Conservation (phyloP, 2,888 invertebrate genomes). For the Campaea margaritaria region DNA sequence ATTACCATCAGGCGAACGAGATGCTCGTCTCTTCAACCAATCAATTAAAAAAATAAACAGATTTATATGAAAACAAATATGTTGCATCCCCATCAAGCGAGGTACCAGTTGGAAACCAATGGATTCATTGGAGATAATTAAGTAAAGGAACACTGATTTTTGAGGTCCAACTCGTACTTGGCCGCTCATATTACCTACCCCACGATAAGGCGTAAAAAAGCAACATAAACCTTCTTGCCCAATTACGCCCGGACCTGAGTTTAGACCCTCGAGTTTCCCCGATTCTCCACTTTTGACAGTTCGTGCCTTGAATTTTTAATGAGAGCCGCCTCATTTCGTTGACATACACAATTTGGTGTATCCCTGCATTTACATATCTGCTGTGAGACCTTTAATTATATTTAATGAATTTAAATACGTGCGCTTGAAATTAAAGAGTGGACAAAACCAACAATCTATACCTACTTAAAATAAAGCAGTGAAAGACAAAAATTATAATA, state of each 20-base stretch:
- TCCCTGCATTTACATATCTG: slow-evolving; percentile 17
- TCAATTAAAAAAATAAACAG: too few species aligned
- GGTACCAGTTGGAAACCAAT: too few species aligned
- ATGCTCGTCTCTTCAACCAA: too few species aligned
- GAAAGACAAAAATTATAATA: too few species aligned
- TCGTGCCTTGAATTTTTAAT: slow-evolving; percentile 46
- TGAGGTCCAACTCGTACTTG: neutral
- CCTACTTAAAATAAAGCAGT: too few species aligned
- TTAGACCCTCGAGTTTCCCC: slow-evolving; percentile 37
- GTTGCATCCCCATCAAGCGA: too few species aligned
- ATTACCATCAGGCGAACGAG: too few species aligned
- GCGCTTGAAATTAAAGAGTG: too few species aligned
- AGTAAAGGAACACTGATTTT: neutral
- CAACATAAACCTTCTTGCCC: slow-evolving; percentile 30
- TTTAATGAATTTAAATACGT: neutral
- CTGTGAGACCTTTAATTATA: neutral
- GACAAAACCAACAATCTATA: too few species aligned
- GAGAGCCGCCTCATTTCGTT: slow-evolving; percentile 37
- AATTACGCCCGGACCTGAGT: slow-evolving; percentile 39
- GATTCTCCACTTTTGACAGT: slow-evolving; percentile 43
- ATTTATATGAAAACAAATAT: too few species aligned
- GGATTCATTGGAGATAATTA: too few species aligned
- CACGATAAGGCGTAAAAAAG: slow-evolving; percentile 14
- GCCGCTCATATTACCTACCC: neutral
- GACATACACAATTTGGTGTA: slow-evolving; percentile 34